phyloP scores from a whole-genome alignment of 2,113 vertebrate species.

The Myiozetetes cayanensis region DNA sequence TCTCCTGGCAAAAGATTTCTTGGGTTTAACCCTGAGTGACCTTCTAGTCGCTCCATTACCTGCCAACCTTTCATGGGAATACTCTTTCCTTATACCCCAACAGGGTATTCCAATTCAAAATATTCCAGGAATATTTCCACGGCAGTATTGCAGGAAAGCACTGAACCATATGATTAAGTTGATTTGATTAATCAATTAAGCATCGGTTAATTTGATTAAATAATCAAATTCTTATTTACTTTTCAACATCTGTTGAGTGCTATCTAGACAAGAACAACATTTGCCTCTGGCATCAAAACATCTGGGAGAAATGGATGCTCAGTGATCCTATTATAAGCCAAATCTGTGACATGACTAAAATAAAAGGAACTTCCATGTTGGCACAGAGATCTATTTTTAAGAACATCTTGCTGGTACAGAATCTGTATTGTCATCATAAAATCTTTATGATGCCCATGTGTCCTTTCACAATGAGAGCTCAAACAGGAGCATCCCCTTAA shows the following conservation, averaged over 20 bases:
- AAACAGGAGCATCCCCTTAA: neutral
- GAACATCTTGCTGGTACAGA: neutral
- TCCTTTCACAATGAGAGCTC: neutral
- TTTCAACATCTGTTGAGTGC: neutral
- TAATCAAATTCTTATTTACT: neutral
- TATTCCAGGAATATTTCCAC: neutral
- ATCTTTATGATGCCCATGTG: neutral
- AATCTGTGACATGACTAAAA: neutral
- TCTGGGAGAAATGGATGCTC: neutral
- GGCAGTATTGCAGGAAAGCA: neutral
- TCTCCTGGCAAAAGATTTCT: neutral
- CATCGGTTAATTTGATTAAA: too few relatives aligned
- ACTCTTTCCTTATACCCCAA: neutral
- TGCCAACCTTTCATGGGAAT: neutral
- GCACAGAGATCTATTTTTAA: fast-evolving
- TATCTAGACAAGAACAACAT: neutral
- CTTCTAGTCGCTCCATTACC: neutral
- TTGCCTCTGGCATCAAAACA: neutral
- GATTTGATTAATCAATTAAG: too few relatives aligned
- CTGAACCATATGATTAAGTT: neutral
- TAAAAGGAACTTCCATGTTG: neutral
- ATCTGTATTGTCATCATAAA: neutral
- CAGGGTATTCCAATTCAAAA: neutral
- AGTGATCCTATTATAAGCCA: neutral
- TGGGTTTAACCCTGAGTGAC: neutral